These are phyloP conservation scores for Phortica variegata DNA, from an alignment of 1,140 invertebrate species.

Conservation along the genomic window DNA sequence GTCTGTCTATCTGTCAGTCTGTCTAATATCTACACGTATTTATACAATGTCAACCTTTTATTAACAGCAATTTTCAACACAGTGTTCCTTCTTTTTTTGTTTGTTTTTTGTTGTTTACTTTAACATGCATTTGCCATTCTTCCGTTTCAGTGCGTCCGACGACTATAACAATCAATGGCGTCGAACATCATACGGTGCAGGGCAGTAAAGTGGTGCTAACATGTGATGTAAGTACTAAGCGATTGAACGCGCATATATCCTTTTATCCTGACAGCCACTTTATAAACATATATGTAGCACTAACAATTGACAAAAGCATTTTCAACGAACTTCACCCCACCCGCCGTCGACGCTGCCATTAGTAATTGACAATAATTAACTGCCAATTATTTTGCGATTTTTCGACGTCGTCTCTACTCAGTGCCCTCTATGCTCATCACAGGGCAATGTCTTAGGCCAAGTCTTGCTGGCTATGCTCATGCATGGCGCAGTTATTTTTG, in stretches of 20 bases:
- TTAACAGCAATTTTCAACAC: too few species aligned
- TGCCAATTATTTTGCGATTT: constrained; percentile 48
- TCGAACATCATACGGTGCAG: constrained; percentile 73
- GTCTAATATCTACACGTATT: too few species aligned
- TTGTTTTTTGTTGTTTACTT: constrained; percentile 2
- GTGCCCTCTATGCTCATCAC: neutral
- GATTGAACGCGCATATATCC: too few species aligned
- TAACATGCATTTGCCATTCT: too few species aligned
- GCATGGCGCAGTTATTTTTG: too few species aligned
- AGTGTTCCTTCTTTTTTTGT: constrained; percentile 2
- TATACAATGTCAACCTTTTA: too few species aligned
- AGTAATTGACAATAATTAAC: constrained; percentile 50
- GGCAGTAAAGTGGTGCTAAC: constrained; percentile 74
- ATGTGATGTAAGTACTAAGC: constrained; percentile 63
- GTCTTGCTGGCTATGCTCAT: too few species aligned
- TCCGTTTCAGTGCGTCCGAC: constrained; percentile 69
- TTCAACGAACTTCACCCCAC: too few species aligned
- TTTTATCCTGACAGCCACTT: neutral
- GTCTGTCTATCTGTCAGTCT: too few species aligned
- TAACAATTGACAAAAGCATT: too few species aligned
- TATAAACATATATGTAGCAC: too few species aligned
- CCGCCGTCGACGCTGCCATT: constrained; percentile 11
- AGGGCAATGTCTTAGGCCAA: too few species aligned
- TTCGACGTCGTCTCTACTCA: constrained; percentile 17
- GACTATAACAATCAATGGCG: constrained; percentile 71